Conservation (phyloP, 2,888 invertebrate species). For the Tipula confusa region DNA sequence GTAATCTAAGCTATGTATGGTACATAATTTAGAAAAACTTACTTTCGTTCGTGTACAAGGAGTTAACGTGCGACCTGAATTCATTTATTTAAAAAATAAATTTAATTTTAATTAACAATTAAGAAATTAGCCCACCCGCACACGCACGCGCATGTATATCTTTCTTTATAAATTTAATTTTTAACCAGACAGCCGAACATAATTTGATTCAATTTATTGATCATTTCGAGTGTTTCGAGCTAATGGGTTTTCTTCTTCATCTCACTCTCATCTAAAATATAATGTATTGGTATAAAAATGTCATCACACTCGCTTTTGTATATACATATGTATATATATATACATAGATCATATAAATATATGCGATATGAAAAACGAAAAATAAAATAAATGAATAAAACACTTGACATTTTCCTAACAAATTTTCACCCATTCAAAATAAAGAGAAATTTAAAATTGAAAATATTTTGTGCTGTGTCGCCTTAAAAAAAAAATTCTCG, state of each 20-base stretch:
- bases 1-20: neutral
- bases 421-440: constrained; percentile 3
- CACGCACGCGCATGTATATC: neutral
- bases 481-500: neutral
- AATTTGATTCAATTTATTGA: neutral
- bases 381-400: neutral
- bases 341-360: too few relatives aligned
- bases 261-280: neutral
- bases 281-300: neutral
- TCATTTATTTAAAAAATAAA: neutral
- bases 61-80: neutral
- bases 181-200: neutral
- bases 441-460: neutral
- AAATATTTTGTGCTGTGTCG: neutral
- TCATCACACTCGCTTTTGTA: neutral
- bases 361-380: too few relatives aligned
- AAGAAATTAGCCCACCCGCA: neutral
- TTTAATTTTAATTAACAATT: neutral
- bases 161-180: neutral
- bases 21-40: neutral
- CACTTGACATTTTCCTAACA: constrained; percentile 20
- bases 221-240: neutral
- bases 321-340: neutral
- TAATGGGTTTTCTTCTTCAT: constrained; percentile 12
- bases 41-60: neutral